Evolutionary conservation across 2,113 vertebrate genomes (phyloP).

Genomic region (Siniperca chuatsi): DNA sequence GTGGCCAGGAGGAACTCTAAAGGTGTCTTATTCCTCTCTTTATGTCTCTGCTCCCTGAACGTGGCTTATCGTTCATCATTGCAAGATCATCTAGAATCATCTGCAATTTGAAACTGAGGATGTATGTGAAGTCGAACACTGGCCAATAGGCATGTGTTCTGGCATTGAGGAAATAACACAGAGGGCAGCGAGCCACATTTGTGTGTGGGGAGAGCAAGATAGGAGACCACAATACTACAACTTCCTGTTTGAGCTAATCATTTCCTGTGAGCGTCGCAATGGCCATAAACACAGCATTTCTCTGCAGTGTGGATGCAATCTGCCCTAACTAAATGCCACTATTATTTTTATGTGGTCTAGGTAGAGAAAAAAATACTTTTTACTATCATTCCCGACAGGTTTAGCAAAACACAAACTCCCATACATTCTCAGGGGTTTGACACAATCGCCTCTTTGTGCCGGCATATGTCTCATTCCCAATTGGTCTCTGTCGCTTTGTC

Average conservation of each 20-base stretch:
- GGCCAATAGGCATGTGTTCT: constrained; percentile 8
- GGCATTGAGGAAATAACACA: neutral
- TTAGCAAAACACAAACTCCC: constrained; percentile 25
- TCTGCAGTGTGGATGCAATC: constrained; percentile 29
- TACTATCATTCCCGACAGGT: constrained; percentile 7
- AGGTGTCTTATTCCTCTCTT: constrained; percentile 35
- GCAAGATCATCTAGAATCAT: constrained; percentile 42
- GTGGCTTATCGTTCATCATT: constrained; percentile 54
- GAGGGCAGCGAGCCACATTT: constrained; percentile 9
- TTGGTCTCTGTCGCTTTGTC: constrained; percentile 75
- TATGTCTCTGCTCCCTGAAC: constrained; percentile 25
- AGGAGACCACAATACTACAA: constrained; percentile 71
- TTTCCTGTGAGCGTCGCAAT: constrained; percentile 62
- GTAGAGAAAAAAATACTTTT: neutral
- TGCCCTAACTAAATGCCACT: constrained; percentile 1
- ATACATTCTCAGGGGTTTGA: constrained; percentile 44
- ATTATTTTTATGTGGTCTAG: neutral
- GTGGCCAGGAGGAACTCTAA: constrained; percentile 49
- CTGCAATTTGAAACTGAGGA: constrained; percentile 46
- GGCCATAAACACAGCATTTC: constrained; percentile 56
- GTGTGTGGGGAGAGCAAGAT: constrained; percentile 35
- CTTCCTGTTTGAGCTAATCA: constrained; percentile 70
- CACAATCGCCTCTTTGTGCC: constrained; percentile 56
- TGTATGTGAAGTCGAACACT: constrained; percentile 15
- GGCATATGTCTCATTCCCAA: constrained; percentile 59